Evolutionary conservation across 2,888 invertebrate species (phyloP).

Genomic region (Vannuccia rotundouncinata): DNA sequence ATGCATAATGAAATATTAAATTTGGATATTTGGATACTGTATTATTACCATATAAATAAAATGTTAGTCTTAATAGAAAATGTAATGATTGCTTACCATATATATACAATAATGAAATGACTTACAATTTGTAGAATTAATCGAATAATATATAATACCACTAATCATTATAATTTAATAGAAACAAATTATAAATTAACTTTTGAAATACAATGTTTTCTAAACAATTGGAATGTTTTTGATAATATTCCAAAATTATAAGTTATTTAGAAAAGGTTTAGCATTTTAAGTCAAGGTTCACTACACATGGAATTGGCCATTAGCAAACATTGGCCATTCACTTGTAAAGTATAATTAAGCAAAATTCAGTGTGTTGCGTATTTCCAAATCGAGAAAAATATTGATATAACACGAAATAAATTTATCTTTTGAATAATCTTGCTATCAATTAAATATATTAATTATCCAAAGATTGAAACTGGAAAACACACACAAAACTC

Average conservation of each 20-base stretch:
- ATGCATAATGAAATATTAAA: background rate
- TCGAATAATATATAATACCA: background rate
- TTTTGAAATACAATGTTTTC: background rate
- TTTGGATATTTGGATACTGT: background rate
- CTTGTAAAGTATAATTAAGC: too few relatives aligned
- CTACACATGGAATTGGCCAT: background rate
- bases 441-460: too few relatives aligned
- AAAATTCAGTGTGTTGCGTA: too few relatives aligned
- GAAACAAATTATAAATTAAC: background rate
- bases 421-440: too few relatives aligned
- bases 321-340: too few relatives aligned
- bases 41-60: background rate
- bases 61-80: background rate
- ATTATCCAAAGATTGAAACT: too few relatives aligned
- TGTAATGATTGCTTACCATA: background rate
- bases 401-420: too few relatives aligned
- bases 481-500: too few relatives aligned
- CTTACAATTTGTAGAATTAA: background rate
- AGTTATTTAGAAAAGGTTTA: background rate
- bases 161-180: background rate
- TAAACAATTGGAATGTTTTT: too few relatives aligned
- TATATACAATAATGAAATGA: background rate
- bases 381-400: too few relatives aligned
- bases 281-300: background rate
- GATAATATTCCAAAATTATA: background rate